Evolutionary conservation across 2,888 invertebrate genomes (phyloP), one percentile per base, ranked within the genome.

Genomic region (Amiota mariae): DNA sequence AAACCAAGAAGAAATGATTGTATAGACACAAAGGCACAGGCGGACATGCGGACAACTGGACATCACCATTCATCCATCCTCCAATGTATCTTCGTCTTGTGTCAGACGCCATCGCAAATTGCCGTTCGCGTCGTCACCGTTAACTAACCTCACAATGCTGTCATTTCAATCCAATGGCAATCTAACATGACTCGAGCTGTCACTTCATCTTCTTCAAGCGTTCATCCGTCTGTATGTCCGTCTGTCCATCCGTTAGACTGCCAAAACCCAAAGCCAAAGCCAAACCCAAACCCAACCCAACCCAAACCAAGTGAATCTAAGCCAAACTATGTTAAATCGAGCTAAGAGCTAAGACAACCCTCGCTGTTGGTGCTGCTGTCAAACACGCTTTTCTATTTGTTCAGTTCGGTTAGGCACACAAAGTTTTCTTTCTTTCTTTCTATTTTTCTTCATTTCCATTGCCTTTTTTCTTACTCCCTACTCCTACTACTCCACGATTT

Each of bases 161-260:
- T 36, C 36, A 36, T 36, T 36, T 36, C 36, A 36, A 36, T 36
- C 36, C 36, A 36, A 36, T 36, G 36, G 8, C 36, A 36, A 36
- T 36, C 36, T 36, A 36, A 36, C 36, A 36, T 36, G 36, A 6
- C 36, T 36, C 36, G 36, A 36, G 36, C 36, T 36, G 36, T 36
- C 36, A 36, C 63, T 56, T 78, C 54, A 46, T 56, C 70, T 68
- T 57, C 49, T 70, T 67, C 63, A 72, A 13, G n/a, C 70, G 68
- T 46, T 13, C 15, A 73, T 63, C 48, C 48, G 56, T 68, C 73
- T 57, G 56, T 74, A 61, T 71, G 47, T 18, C 71, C 67, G 18
- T 70, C 57, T 9, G 57, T 12, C 71, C 47, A 1, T 48, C 36
- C 18, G 48, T n/a, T 70, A 36, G 15, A 49, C 48, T 57, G 57